A percentile compares a stretch with the other conserved stretches of the same genome.
Evolutionary conservation across 2,113 vertebrate genomes (phyloP).

Genomic region (Ellobius talpinus): DNA sequence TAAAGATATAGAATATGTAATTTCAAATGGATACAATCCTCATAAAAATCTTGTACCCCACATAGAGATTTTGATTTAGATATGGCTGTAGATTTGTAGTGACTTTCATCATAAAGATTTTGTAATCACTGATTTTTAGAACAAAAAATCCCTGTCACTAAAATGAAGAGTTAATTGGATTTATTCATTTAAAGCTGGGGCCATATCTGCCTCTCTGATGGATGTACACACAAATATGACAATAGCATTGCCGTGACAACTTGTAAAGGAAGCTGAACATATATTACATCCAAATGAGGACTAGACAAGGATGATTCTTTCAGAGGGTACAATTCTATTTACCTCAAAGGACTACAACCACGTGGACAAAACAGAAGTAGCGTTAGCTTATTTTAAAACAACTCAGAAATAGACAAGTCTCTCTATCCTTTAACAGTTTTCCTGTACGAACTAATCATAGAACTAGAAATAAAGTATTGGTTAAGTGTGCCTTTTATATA

Average conservation of each 20-base stretch:
- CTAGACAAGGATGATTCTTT: background rate
- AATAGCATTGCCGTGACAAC: background rate
- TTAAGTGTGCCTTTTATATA: background rate
- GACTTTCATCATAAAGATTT: constrained; percentile 22
- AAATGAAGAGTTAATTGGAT: background rate
- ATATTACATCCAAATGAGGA: background rate
- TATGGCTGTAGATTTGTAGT: background rate
- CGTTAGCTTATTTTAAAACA: background rate
- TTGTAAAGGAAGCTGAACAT: background rate
- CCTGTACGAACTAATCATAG: background rate
- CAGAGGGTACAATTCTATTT: background rate
- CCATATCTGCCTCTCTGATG: background rate
- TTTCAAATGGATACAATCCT: background rate
- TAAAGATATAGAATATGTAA: background rate
- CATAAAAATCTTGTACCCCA: background rate
- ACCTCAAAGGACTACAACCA: background rate
- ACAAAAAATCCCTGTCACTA: background rate
- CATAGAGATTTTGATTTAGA: background rate
- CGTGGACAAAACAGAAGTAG: background rate
- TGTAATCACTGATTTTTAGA: background rate
- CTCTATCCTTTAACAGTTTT: background rate
- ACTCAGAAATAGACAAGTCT: background rate
- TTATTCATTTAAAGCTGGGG: background rate
- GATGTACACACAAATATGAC: background rate
- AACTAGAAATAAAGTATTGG: background rate